phyloP scores from a whole-genome alignment of 30 jellyfish, hydroid and myxozoan genomes.

The Rhopilema esculentum region DNA sequence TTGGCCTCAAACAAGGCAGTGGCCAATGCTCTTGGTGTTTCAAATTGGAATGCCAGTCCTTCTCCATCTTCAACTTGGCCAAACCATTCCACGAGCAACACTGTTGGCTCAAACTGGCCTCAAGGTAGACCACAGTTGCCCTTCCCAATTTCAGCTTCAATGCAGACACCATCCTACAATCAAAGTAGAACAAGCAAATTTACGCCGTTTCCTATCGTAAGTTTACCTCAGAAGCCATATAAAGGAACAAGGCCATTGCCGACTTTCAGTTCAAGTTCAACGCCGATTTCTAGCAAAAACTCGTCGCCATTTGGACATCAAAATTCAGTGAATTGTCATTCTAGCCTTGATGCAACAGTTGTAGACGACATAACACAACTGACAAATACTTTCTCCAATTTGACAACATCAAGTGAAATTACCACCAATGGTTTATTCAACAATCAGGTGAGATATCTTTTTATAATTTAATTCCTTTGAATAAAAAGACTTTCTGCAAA shows the following conservation, averaged over 20 bases:
- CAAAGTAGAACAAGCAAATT: conserved; percentile 65
- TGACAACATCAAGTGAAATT: conserved; percentile 87
- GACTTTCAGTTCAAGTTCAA: conserved; percentile 36
- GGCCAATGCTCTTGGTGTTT: conserved; percentile 98
- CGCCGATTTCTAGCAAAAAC: conserved; percentile 45
- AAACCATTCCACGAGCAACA: conserved; percentile 57
- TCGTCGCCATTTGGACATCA: conserved; percentile 63
- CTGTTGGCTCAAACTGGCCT: conserved; percentile 90
- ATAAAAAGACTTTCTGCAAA: background rate
- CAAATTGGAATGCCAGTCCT: conserved; percentile 81
- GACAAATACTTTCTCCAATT: conserved; percentile 89
- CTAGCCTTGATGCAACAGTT: conserved; percentile 88
- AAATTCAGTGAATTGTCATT: conserved; percentile 60
- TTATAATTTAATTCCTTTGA: background rate
- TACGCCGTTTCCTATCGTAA: conserved; percentile 74
- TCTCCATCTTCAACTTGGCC: conserved; percentile 96
- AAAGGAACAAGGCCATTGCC: conserved; percentile 62
- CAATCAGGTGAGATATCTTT: conserved; percentile 72
- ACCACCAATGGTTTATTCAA: conserved; percentile 84
- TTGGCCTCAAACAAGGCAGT: conserved; percentile 96
- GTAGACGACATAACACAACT: conserved; percentile 95
- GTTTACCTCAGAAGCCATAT: conserved; percentile 68
- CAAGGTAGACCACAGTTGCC: conserved; percentile 85
- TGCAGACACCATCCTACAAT: conserved; percentile 28
- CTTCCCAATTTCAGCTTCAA: conserved; percentile 69